phyloP scores from a whole-genome alignment of 2,113 vertebrate species.

The Pelecanus crispus region DNA sequence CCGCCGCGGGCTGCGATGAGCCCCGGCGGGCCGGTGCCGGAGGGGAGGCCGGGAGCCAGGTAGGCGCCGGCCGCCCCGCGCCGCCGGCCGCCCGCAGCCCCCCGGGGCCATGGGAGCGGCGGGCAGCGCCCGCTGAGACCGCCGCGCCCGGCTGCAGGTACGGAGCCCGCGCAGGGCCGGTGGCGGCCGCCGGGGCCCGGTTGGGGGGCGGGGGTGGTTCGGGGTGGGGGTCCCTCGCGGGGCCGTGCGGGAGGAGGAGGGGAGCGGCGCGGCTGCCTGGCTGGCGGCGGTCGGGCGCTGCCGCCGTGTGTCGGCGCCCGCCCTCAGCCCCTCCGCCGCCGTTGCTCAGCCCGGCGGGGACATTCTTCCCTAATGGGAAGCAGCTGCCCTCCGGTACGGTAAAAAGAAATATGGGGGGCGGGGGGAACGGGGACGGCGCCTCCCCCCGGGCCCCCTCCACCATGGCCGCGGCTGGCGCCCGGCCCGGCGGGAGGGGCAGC shows the following conservation, averaged over 20 bases:
- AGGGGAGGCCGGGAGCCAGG: not conserved
- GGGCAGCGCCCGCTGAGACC: not conserved
- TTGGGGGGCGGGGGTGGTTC: no score
- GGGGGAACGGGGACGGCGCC: no score
- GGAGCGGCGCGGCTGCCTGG: not conserved
- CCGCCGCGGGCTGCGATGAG: not conserved
- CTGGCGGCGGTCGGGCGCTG: not conserved
- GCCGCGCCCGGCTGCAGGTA: conserved; percentile 19
- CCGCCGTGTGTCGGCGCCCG: not conserved
- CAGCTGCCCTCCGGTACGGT: not conserved
- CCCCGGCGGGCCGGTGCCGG: not conserved
- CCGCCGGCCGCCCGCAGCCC: not conserved
- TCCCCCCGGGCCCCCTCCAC: not conserved
- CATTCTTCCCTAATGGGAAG: conserved; percentile 11
- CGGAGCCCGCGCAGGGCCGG: not conserved
- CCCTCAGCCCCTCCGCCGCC: not conserved
- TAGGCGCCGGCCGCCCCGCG: not conserved
- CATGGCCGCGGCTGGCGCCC: not conserved
- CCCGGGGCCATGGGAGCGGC: not conserved
- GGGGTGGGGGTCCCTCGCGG: not conserved
- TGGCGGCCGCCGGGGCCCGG: not conserved
- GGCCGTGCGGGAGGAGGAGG: not conserved
- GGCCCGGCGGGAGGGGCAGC: not conserved
- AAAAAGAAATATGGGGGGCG: not conserved
- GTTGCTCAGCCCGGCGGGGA: not conserved